Percentiles rank a stretch among this genome's conserved stretches.
These are phyloP conservation scores for Galbula dea DNA, from an alignment of 2,113 vertebrate genomes.

Conservation along the genomic window DNA sequence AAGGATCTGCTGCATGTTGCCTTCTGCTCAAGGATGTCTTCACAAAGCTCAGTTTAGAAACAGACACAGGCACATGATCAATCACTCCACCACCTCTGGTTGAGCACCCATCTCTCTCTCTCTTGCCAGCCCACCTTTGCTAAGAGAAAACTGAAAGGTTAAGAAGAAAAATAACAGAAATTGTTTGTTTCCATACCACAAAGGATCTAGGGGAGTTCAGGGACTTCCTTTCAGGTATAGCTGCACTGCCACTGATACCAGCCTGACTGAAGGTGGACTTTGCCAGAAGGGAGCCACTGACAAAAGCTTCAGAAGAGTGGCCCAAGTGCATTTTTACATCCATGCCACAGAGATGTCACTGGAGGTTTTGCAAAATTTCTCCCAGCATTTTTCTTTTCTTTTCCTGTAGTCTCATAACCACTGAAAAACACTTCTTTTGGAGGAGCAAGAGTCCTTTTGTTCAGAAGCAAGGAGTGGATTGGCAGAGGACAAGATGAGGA, in stretches of 20 bases:
- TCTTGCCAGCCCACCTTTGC: accelerated
- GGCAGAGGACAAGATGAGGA: not conserved
- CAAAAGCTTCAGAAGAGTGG: not conserved
- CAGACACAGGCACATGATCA: not conserved
- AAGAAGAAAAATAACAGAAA: not conserved
- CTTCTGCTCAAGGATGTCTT: not conserved
- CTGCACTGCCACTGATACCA: not conserved
- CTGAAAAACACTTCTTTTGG: not conserved
- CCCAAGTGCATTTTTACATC: not conserved
- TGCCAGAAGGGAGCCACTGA: not conserved
- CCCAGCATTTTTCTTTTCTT: not conserved
- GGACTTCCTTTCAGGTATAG: not conserved
- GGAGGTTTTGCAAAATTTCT: not conserved
- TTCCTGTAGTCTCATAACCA: not conserved
- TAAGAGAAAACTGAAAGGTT: not conserved
- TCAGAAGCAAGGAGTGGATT: not conserved
- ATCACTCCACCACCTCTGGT: accelerated
- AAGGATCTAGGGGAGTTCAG: not conserved
- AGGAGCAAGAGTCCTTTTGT: not conserved
- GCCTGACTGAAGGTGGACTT: not conserved
- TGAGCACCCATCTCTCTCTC: not conserved
- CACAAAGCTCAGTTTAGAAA: not conserved
- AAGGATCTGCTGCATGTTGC: not conserved
- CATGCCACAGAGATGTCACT: not conserved
- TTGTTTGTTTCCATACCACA: not conserved